These are phyloP conservation scores for Monochamus saltuarius DNA, from an alignment of 1,140 invertebrate species.

Conservation along the genomic window DNA sequence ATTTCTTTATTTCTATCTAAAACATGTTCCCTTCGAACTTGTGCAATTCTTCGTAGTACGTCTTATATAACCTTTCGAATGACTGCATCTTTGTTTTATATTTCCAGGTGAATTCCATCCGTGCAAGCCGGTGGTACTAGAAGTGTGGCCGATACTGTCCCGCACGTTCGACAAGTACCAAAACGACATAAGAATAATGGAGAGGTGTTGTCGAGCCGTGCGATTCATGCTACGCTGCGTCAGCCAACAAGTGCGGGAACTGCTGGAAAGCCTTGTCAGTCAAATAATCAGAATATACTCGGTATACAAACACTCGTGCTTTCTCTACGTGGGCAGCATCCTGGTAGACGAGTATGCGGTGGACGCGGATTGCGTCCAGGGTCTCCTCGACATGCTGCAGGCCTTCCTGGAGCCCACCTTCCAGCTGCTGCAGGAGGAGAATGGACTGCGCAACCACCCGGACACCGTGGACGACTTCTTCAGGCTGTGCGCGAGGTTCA, in stretches of 20 bases:
- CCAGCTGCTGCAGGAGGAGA: constrained; percentile 70
- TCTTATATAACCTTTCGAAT: too few relatives aligned
- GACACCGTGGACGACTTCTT: constrained; percentile 98
- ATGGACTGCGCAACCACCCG: constrained; percentile 86
- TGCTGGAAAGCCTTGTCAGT: constrained; percentile 79
- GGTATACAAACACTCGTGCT: constrained; percentile 85
- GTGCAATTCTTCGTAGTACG: too few relatives aligned
- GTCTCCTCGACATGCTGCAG: constrained; percentile 83
- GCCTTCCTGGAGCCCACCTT: constrained; percentile 86
- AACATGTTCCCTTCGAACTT: too few relatives aligned
- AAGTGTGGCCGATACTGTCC: constrained; percentile 88
- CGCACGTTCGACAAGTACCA: constrained; percentile 74
- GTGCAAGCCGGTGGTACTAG: constrained; percentile 75
- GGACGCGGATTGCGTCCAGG: constrained; percentile 67
- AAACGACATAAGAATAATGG: constrained; percentile 83
- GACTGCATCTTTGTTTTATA: too few relatives aligned
- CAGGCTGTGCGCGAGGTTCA: constrained; percentile 69
- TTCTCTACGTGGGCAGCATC: constrained; percentile 92
- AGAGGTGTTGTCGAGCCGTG: constrained; percentile 86
- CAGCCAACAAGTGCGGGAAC: constrained; percentile 65
- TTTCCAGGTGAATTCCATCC: constrained; percentile 74
- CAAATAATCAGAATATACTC: constrained; percentile 87
- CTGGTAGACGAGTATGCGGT: constrained; percentile 91
- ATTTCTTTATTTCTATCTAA: too few relatives aligned
- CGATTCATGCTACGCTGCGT: constrained; percentile 87